Conservation (phyloP, 2,888 invertebrate species). For the Eristalis pertinax region DNA sequence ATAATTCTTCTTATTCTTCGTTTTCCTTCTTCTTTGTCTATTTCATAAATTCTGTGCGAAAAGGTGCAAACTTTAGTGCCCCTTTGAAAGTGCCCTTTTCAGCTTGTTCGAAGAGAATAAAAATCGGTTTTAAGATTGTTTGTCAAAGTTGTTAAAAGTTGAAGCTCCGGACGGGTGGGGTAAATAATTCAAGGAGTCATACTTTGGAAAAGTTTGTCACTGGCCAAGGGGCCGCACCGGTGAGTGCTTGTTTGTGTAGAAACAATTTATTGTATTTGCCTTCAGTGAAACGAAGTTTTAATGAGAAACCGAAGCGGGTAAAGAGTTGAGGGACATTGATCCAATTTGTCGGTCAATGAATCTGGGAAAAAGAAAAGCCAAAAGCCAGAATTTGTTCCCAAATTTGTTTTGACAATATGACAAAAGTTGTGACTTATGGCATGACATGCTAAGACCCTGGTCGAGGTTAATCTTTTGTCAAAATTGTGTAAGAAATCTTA, state of each 20-base stretch:
- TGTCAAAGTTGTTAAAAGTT: slow-evolving; percentile 12
- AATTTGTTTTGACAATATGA: not conserved
- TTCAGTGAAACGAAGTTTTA: not conserved
- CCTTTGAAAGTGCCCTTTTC: not conserved
- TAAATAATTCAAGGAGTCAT: not conserved
- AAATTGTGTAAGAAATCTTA: too few species aligned
- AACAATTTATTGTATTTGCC: not conserved
- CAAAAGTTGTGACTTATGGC: not conserved
- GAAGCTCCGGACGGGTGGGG: not conserved
- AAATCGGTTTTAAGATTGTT: not conserved
- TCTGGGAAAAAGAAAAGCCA: not conserved
- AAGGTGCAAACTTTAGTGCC: slow-evolving; percentile 1
- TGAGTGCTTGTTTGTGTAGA: not conserved
- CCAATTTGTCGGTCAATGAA: not conserved
- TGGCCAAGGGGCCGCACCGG: not conserved
- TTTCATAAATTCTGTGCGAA: not conserved
- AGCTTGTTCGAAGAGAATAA: not conserved
- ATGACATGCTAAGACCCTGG: too few species aligned
- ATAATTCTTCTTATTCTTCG: not conserved
- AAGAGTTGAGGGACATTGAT: not conserved
- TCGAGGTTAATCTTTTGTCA: too few species aligned
- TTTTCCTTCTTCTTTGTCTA: not conserved
- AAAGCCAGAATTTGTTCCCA: not conserved
- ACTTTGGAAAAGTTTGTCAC: not conserved
- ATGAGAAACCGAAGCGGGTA: not conserved